These are phyloP conservation scores for Vannuccia rotundouncinata DNA, from an alignment of 2,888 invertebrate species.

Conservation along the genomic window DNA sequence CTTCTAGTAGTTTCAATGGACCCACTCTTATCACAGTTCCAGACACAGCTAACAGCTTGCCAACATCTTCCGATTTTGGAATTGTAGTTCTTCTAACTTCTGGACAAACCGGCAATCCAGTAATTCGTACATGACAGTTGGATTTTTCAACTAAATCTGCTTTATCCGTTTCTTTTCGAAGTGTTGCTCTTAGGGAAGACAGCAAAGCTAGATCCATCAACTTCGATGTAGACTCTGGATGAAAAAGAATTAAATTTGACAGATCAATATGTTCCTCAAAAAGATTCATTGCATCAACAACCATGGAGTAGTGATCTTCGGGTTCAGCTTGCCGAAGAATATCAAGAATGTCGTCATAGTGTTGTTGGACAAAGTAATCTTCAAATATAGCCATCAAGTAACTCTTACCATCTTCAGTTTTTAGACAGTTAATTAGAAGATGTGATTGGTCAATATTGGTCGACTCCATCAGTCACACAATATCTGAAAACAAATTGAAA, in stretches of 20 bases:
- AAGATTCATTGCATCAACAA: conserved; percentile 52
- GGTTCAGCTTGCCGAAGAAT: conserved; percentile 64
- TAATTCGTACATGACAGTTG: conserved; percentile 65
- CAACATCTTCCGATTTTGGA: conserved; percentile 67
- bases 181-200: conserved; percentile 59
- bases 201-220: conserved; percentile 61
- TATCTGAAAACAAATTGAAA: too few relatives aligned
- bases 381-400: conserved; percentile 61
- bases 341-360: conserved; percentile 62
- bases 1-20: conserved; percentile 69
- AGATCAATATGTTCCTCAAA: conserved; percentile 64
- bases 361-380: conserved; percentile 57
- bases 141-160: conserved; percentile 59
- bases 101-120: conserved; percentile 65
- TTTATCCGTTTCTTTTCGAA: conserved; percentile 54
- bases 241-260: conserved; percentile 65
- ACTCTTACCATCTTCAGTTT: not conserved
- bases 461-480: too few relatives aligned
- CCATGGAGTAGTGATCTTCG: conserved; percentile 60
- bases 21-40: conserved; percentile 70
- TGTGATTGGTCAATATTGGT: not conserved
- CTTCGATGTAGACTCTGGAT: conserved; percentile 63
- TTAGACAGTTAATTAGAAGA: not conserved
- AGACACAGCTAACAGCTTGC: conserved; percentile 66
- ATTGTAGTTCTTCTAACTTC: conserved; percentile 64